Conservation (phyloP, 2,888 invertebrate species). For the Argynnis bischoffii region DNA sequence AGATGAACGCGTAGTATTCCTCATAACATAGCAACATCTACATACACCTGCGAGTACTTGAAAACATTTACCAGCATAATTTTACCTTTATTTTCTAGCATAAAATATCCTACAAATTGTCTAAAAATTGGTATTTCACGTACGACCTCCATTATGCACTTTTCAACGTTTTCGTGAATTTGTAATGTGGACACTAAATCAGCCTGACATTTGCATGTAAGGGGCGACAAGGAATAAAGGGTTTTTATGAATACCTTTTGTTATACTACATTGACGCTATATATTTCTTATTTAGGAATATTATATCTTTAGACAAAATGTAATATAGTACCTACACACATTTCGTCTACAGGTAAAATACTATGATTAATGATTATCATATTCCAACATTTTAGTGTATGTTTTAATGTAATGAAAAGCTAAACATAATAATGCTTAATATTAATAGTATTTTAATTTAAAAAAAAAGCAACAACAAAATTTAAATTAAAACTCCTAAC, state of each 20-base stretch:
- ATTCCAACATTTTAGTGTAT: no score
- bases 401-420: no score
- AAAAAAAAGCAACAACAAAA: no score
- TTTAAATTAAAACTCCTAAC: no score
- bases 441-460: no score
- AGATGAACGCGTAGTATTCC: no score
- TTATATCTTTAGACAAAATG: conserved; percentile 55
- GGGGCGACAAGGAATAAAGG: conserved; percentile 79
- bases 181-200: conserved; percentile 71
- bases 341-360: no score
- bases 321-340: no score
- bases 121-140: conserved; percentile 32
- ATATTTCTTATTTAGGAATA: conserved; percentile 60
- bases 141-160: conserved; percentile 48
- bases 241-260: conserved; percentile 48
- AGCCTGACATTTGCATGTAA: conserved; percentile 75
- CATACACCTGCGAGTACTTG: background rate
- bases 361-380: no score
- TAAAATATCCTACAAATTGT: conserved; percentile 27
- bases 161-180: conserved; percentile 66
- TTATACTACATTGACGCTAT: conserved; percentile 66
- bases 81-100: conserved; percentile 4
- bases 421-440: no score
- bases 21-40: background rate
- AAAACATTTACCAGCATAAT: background rate